These are phyloP conservation scores for Petrocephalus zakoni DNA, from an alignment of 2,113 vertebrate genomes.

Conservation along the genomic window DNA sequence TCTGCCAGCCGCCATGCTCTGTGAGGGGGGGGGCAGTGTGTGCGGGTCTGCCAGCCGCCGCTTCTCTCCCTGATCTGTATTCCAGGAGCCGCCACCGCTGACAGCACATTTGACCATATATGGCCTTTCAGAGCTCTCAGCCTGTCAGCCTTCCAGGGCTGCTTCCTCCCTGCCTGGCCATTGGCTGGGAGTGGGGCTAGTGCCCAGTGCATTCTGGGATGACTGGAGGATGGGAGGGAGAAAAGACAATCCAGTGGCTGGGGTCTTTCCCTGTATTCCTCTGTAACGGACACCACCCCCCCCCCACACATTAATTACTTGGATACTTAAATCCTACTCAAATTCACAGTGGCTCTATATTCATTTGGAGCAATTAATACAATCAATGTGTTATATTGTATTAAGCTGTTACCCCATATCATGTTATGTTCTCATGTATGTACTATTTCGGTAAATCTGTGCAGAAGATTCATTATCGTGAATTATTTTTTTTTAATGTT, in stretches of 20 bases:
- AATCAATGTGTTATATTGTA: neutral
- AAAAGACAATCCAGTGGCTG: neutral
- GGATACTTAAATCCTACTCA: neutral
- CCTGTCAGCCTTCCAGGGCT: slow-evolving; percentile 51
- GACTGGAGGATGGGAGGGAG: slow-evolving; percentile 14
- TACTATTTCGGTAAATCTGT: neutral
- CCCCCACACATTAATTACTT: neutral
- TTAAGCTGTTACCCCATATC: too few species aligned
- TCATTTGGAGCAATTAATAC: neutral
- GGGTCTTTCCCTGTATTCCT: neutral
- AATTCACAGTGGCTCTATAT: neutral
- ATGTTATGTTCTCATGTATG: too few species aligned
- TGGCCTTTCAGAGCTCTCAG: slow-evolving; percentile 56
- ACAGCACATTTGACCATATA: slow-evolving; percentile 71
- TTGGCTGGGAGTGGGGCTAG: slow-evolving; percentile 49
- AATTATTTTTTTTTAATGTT: neutral
- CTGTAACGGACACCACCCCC: neutral
- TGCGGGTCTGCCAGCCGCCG: neutral
- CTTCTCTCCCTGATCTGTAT: slow-evolving; percentile 32
- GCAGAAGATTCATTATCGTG: neutral
- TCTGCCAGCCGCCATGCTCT: neutral
- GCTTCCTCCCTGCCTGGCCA: slow-evolving; percentile 55
- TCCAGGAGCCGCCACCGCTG: slow-evolving; percentile 42
- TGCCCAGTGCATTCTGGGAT: slow-evolving; percentile 48
- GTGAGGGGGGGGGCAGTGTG: neutral